A percentile compares a stretch with the other conserved stretches of the same genome.
phyloP scores from a whole-genome alignment of 2,888 invertebrate species.

The Tiliacea aurago region DNA sequence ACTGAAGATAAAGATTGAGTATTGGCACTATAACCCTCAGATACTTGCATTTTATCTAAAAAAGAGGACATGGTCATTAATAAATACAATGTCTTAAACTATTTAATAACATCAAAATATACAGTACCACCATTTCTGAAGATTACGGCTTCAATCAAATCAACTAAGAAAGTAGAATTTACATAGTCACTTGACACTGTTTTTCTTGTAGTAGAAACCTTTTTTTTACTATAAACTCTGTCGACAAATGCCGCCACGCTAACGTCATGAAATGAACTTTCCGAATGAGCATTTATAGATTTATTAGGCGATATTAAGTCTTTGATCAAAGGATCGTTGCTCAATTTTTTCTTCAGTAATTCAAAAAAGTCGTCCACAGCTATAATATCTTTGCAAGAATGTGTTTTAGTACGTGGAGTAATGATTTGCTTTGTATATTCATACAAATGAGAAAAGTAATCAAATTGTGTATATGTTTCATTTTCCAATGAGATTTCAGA shows the following conservation, averaged over 20 bases:
- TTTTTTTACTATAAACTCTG: constrained; percentile 81
- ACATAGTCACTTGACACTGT: constrained; percentile 75
- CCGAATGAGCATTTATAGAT: constrained; percentile 65
- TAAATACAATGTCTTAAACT: constrained; percentile 9
- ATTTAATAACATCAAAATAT: neutral
- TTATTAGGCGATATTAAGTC: constrained; percentile 74
- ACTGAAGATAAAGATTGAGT: constrained; percentile 68
- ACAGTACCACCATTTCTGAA: constrained; percentile 83
- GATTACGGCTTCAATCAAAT: constrained; percentile 87
- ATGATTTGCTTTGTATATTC: constrained; percentile 70
- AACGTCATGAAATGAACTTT: constrained; percentile 75
- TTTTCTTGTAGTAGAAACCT: constrained; percentile 72
- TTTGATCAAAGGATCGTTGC: constrained; percentile 80
- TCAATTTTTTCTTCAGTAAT: constrained; percentile 82
- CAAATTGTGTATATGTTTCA: constrained; percentile 65
- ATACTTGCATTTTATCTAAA: constrained; percentile 73
- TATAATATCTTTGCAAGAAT: constrained; percentile 77
- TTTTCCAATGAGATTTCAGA: constrained; percentile 24
- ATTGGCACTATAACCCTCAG: constrained; percentile 64
- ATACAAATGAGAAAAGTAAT: constrained; percentile 80
- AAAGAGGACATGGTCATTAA: constrained; percentile 8
- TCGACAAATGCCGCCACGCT: constrained; percentile 82
- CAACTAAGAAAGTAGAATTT: constrained; percentile 85
- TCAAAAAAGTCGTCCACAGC: constrained; percentile 83
- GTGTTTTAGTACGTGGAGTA: constrained; percentile 64